A percentile compares a stretch with the other conserved stretches of the same genome.
Conservation (phyloP, 2,797 vertebrate genomes). For the Miichthys miiuy region DNA sequence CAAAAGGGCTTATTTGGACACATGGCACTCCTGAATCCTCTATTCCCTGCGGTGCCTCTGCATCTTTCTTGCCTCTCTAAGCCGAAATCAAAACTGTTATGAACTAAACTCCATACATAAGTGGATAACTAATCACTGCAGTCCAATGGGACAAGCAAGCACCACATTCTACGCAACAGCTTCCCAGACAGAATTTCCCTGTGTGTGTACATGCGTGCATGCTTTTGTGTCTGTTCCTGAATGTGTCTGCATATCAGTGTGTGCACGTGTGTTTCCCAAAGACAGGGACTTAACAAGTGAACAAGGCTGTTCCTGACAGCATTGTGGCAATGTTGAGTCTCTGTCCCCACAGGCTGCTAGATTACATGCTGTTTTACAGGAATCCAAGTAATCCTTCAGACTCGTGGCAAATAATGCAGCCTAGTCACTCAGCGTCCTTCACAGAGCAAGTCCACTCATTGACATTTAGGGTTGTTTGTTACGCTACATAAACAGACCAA, state of each 20-base stretch:
- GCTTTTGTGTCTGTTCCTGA: conserved; percentile 58
- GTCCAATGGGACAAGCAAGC: conserved; percentile 74
- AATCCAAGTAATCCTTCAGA: conserved; percentile 85
- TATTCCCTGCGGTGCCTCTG: conserved; percentile 57
- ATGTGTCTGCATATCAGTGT: conserved; percentile 62
- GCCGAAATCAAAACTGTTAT: conserved; percentile 83
- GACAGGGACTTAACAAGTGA: conserved; percentile 76
- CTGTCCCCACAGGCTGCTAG: conserved; percentile 82
- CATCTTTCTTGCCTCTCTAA: conserved; percentile 77
- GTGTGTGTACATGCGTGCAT: conserved; percentile 18
- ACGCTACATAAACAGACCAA: conserved; percentile 73
- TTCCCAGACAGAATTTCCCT: conserved; percentile 55
- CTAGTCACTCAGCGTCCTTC: conserved; percentile 85
- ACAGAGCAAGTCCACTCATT: conserved; percentile 80
- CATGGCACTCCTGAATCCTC: conserved; percentile 51
- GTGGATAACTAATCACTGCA: conserved; percentile 80
- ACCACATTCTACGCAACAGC: conserved; percentile 71
- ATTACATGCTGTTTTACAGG: conserved; percentile 87
- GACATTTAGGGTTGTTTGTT: conserved; percentile 85
- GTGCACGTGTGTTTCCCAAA: conserved; percentile 60
- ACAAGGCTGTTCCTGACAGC: conserved; percentile 71
- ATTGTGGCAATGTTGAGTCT: conserved; percentile 79
- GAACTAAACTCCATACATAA: conserved; percentile 82
- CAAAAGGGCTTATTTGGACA: conserved; percentile 71
- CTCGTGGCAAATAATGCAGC: conserved; percentile 79